Evolutionary conservation across 2,888 invertebrate species (phyloP).

Genomic region (Pterobdella sp.): DNA sequence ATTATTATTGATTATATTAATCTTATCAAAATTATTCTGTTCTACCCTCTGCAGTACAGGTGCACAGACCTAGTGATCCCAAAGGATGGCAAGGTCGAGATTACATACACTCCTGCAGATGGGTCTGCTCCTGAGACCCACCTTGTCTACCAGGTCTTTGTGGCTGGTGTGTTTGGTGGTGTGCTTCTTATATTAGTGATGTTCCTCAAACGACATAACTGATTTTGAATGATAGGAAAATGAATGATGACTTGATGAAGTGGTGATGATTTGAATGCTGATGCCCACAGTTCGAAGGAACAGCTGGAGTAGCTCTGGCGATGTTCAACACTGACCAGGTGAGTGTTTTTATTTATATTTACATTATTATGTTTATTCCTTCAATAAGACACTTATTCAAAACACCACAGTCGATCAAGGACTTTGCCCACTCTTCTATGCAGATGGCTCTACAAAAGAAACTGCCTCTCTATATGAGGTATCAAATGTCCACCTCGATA

Average conservation of each 20-base stretch:
- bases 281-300: conserved; percentile 67
- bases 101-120: conserved; percentile 66
- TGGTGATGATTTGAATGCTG: too few species aligned
- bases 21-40: conserved; percentile 10
- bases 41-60: conserved; percentile 44
- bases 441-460: conserved; percentile 75
- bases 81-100: conserved; percentile 75
- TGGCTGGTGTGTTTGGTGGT: too few species aligned
- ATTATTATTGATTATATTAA: conserved; percentile 6
- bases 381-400: too few species aligned
- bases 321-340: conserved; percentile 91
- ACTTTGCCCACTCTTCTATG: conserved; percentile 90
- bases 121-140: conserved; percentile 60
- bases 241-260: too few species aligned
- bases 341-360: too few species aligned
- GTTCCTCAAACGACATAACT: too few species aligned
- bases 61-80: conserved; percentile 94
- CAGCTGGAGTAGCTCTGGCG: conserved; percentile 75
- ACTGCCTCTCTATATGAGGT: conserved; percentile 78
- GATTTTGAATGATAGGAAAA: too few species aligned
- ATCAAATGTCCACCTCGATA: conserved; percentile 13
- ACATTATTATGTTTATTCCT: too few species aligned
- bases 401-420: conserved; percentile 56
- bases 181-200: too few species aligned
- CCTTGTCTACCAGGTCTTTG: conserved; percentile 74